Conservation (phyloP, 1,140 invertebrate species). For the Drosophila ananassae region DNA sequence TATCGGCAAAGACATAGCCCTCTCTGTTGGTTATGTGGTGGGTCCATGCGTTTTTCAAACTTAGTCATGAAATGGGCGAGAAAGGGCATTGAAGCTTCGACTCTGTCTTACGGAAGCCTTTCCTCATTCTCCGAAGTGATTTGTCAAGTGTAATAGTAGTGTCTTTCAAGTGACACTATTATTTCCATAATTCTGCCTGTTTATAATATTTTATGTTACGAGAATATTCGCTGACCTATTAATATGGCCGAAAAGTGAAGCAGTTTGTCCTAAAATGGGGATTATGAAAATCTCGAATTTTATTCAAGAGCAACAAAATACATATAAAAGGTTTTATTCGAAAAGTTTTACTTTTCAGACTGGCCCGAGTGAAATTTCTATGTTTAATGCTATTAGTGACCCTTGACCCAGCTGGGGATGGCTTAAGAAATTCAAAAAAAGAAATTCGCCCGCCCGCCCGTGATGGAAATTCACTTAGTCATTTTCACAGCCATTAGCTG, state of each 20-base stretch:
- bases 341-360: slow-evolving; percentile 11
- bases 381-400: slow-evolving; percentile 53
- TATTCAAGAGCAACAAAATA: background rate
- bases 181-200: background rate
- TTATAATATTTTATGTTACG: background rate
- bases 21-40: too few relatives aligned
- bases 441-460: slow-evolving; percentile 15
- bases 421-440: slow-evolving; percentile 20
- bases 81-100: too few relatives aligned
- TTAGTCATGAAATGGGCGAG: too few relatives aligned
- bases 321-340: slow-evolving; percentile 2
- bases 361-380: background rate
- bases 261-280: background rate
- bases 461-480: slow-evolving; percentile 76
- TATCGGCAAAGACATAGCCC: too few relatives aligned
- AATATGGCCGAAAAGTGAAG: background rate
- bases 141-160: too few relatives aligned
- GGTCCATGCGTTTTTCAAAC: too few relatives aligned
- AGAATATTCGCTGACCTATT: background rate
- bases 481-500: slow-evolving; percentile 78
- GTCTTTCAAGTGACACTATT: background rate
- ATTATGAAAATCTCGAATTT: background rate
- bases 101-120: too few relatives aligned
- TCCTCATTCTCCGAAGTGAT: too few relatives aligned
- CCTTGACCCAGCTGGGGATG: slow-evolving; percentile 32